Evolutionary conservation across 1,140 invertebrate genomes (phyloP).

Genomic region (Drosophila mojavensis): DNA sequence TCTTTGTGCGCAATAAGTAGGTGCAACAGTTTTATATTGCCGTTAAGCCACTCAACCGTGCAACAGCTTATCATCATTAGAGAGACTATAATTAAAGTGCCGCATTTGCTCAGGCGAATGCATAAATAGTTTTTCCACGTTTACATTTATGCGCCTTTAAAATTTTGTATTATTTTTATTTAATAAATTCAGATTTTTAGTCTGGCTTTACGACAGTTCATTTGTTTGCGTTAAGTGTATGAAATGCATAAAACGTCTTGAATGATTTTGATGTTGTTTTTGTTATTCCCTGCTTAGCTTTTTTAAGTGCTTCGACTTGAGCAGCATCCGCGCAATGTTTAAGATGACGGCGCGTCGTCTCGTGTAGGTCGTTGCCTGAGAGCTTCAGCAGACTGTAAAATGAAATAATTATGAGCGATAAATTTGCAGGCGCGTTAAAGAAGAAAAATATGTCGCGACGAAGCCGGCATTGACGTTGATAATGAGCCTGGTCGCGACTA

Average conservation of each 20-base stretch:
- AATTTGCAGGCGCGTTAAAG: constrained; percentile 64
- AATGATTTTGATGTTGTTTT: not conserved
- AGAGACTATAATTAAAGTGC: not conserved
- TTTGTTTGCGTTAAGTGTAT: not conserved
- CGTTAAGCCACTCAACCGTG: not conserved
- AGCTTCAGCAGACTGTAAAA: constrained; percentile 81
- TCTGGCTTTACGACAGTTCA: too few relatives aligned
- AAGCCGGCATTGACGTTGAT: constrained; percentile 42
- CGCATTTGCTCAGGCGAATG: too few relatives aligned
- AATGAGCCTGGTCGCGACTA: constrained; percentile 56
- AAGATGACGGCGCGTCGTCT: constrained; percentile 8
- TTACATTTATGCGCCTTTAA: too few relatives aligned
- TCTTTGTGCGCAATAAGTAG: constrained; percentile 4
- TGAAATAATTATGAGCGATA: constrained; percentile 80
- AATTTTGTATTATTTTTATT: not conserved
- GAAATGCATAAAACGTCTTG: not conserved
- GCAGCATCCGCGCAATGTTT: constrained; percentile 30
- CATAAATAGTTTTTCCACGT: too few relatives aligned
- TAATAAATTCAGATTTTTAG: not conserved
- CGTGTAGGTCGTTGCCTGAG: constrained; percentile 68
- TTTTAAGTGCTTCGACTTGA: constrained; percentile 21
- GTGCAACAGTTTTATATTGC: constrained; percentile 4
- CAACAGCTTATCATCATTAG: not conserved
- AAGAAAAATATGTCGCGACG: constrained; percentile 61
- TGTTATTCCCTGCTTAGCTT: constrained; percentile 10